Percentiles rank a stretch among this genome's conserved stretches.
phyloP scores from a whole-genome alignment of 1,140 invertebrate species.

The Heliconius himera region DNA sequence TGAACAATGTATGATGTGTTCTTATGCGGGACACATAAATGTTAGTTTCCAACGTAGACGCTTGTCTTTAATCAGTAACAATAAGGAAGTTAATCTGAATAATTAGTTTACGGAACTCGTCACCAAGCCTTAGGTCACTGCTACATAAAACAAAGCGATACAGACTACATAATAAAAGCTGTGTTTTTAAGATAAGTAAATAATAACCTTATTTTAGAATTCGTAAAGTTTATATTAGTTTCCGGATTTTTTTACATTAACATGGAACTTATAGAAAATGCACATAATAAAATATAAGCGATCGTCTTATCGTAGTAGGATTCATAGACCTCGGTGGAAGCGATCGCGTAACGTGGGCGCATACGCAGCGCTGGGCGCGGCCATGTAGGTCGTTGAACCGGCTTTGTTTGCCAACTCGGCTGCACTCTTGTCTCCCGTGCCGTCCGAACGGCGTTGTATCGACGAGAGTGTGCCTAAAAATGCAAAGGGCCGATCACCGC shows the following conservation, averaged over 20 bases:
- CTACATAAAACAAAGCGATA: conserved; percentile 17
- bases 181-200: background rate
- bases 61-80: conserved; percentile 18
- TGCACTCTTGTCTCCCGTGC: conserved; percentile 58
- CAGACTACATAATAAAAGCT: background rate
- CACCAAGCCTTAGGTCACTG: conserved; percentile 1
- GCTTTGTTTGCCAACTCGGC: conserved; percentile 81
- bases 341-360: conserved; percentile 69
- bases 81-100: conserved; percentile 24
- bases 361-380: conserved; percentile 70
- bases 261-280: background rate
- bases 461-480: conserved; percentile 49
- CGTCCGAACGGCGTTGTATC: conserved; percentile 63
- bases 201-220: conserved; percentile 6
- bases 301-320: conserved; percentile 13
- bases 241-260: background rate
- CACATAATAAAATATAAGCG: conserved; percentile 14
- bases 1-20: background rate
- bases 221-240: background rate
- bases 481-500: conserved; percentile 32
- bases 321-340: conserved; percentile 42
- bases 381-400: conserved; percentile 73
- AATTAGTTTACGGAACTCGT: conserved; percentile 27
- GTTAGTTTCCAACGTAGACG: conserved; percentile 13
- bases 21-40: conserved; percentile 18